A percentile compares a stretch with the other conserved stretches of the same genome.
phyloP scores from a whole-genome alignment of 2,888 invertebrate genomes.

The Phoenoteleia sp. region DNA sequence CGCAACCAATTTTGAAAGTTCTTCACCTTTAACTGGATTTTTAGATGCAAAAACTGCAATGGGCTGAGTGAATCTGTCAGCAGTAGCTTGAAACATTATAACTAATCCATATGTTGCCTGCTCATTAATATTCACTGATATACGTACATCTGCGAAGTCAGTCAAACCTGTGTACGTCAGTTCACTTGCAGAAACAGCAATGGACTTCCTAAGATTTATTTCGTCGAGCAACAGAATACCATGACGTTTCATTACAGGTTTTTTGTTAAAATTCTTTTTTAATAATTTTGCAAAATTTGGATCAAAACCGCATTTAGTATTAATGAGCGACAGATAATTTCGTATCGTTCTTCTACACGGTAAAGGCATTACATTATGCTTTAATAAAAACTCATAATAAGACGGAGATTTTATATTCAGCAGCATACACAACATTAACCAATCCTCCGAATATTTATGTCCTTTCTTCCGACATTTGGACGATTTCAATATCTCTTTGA shows the following conservation, averaged over 20 bases:
- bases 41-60: slow-evolving; percentile 72
- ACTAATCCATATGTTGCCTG: slow-evolving; percentile 66
- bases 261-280: slow-evolving; percentile 40
- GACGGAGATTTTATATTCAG: slow-evolving; percentile 66
- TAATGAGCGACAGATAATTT: slow-evolving; percentile 52
- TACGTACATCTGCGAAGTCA: slow-evolving; percentile 61
- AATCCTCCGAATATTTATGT: slow-evolving; percentile 60
- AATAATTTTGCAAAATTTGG: slow-evolving; percentile 61
- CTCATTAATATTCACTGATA: slow-evolving; percentile 47
- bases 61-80: slow-evolving; percentile 64
- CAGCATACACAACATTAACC: slow-evolving; percentile 67
- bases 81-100: slow-evolving; percentile 66
- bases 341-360: slow-evolving; percentile 64
- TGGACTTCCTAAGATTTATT: slow-evolving; percentile 66
- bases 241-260: slow-evolving; percentile 47
- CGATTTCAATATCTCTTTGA: slow-evolving; percentile 46
- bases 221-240: slow-evolving; percentile 68
- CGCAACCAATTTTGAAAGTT: slow-evolving; percentile 55
- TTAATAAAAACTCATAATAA: slow-evolving; percentile 65
- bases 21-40: slow-evolving; percentile 63
- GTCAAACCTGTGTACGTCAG: slow-evolving; percentile 67
- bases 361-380: slow-evolving; percentile 62
- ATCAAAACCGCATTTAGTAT: slow-evolving; percentile 66
- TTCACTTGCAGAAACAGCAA: slow-evolving; percentile 57
- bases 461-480: slow-evolving; percentile 29